phyloP scores from a whole-genome alignment of 1,140 invertebrate genomes.

The Lamellibrachia luymesi region DNA sequence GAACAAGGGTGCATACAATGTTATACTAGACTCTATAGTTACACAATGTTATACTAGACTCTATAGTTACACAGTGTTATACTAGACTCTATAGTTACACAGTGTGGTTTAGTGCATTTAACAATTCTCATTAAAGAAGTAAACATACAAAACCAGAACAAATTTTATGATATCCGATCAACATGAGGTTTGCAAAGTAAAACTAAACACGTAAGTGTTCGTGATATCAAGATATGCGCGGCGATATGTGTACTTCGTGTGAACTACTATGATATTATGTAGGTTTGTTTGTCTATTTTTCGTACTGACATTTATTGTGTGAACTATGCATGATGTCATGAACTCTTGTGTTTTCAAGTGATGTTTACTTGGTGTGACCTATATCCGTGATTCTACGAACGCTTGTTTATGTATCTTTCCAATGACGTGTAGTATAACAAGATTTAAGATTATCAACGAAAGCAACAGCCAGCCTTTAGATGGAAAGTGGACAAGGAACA shows the following conservation, averaged over 20 bases:
- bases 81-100: no score
- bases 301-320: background rate
- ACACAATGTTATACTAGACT: no score
- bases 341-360: background rate
- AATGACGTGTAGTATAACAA: no score
- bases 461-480: no score
- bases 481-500: no score
- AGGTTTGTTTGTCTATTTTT: background rate
- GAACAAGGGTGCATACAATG: background rate
- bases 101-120: no score
- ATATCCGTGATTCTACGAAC: background rate
- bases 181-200: background rate
- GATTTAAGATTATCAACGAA: no score
- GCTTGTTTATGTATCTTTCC: background rate
- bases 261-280: background rate
- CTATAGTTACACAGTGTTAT: no score
- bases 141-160: background rate
- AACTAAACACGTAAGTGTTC: background rate
- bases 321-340: background rate
- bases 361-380: no score
- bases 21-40: no score
- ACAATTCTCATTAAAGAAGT: background rate
- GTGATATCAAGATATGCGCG: background rate
- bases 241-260: background rate
- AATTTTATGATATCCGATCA: background rate